These are phyloP conservation scores for Nymphalis polychloros DNA, from an alignment of 2,888 invertebrate genomes.

Conservation along the genomic window DNA sequence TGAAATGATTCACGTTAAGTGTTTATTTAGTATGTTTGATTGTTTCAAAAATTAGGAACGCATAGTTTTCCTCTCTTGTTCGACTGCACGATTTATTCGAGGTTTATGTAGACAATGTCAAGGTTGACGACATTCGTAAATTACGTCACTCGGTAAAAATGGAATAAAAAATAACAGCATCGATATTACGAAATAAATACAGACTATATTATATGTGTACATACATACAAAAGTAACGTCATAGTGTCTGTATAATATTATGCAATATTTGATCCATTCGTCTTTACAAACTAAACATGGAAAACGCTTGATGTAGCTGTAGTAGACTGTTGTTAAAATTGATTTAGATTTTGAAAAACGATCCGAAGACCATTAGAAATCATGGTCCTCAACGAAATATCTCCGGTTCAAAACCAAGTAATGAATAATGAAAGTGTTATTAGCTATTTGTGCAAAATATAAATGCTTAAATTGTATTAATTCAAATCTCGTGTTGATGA, in stretches of 20 bases:
- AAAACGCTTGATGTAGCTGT: too few species aligned
- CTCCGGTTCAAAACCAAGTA: too few species aligned
- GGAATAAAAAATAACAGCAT: neutral
- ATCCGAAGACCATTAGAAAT: too few species aligned
- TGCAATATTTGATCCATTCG: too few species aligned
- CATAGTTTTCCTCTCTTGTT: neutral
- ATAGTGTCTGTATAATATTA: neutral
- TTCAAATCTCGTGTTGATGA: too few species aligned
- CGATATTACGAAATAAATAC: slow-evolving; percentile 7
- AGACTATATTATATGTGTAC: neutral
- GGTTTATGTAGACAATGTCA: slow-evolving; percentile 24
- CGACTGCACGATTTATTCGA: neutral
- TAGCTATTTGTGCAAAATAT: too few species aligned
- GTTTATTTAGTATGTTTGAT: neutral
- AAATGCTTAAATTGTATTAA: too few species aligned
- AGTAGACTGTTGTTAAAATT: too few species aligned
- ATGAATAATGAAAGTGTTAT: too few species aligned
- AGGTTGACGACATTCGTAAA: slow-evolving; percentile 26
- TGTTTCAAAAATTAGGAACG: neutral
- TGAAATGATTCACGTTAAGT: neutral
- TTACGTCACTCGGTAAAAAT: slow-evolving; percentile 5
- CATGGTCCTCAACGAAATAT: too few species aligned
- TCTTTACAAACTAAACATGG: too few species aligned
- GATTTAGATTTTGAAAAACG: too few species aligned
- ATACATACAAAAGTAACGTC: neutral